Conservation (phyloP, 2,888 invertebrate species). For the Sarcophaga carnaria region DNA sequence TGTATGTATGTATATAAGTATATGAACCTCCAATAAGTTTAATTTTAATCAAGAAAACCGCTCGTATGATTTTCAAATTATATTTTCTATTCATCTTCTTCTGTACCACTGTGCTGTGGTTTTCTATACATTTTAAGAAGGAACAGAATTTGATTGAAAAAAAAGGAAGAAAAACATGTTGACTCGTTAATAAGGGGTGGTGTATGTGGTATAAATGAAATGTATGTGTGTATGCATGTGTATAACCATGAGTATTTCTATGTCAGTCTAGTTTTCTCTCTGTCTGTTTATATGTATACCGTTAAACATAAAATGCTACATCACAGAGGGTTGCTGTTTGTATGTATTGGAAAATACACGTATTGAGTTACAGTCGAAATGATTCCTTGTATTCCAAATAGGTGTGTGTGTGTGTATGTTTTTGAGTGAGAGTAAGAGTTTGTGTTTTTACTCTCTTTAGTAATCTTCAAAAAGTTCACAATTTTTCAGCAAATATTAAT, state of each 20-base stretch:
- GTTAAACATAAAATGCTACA: constrained; percentile 23
- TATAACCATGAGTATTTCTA: background rate
- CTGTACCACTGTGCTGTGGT: background rate
- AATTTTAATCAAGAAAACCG: no score
- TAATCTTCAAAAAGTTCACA: constrained; percentile 31
- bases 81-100: background rate
- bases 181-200: constrained; percentile 68
- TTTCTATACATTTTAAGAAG: background rate
- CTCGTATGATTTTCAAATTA: no score
- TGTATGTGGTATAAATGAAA: constrained; percentile 17
- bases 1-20: no score
- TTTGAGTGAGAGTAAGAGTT: background rate
- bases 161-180: constrained; percentile 55
- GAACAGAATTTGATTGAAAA: background rate
- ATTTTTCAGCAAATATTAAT: constrained; percentile 4
- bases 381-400: background rate
- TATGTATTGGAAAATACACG: constrained; percentile 15
- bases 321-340: constrained; percentile 37
- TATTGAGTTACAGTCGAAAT: no score
- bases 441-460: background rate
- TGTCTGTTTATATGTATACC: background rate
- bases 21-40: no score
- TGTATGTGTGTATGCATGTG: constrained; percentile 10
- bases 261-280: constrained; percentile 9
- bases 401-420: background rate